These are phyloP conservation scores for Horisme vitalbata DNA, from an alignment of 2,888 invertebrate species.

Conservation along the genomic window DNA sequence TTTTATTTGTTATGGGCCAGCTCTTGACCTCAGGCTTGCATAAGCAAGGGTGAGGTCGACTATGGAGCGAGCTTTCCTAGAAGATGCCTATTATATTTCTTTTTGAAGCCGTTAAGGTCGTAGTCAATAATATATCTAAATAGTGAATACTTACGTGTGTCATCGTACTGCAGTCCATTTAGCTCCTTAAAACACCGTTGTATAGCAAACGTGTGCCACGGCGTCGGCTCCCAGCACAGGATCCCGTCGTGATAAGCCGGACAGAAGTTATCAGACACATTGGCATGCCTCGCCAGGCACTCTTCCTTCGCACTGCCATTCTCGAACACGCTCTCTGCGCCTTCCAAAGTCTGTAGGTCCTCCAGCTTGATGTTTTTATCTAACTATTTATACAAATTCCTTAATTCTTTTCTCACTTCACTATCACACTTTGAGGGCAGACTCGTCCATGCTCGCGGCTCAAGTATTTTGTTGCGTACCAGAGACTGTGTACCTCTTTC, in stretches of 20 bases:
- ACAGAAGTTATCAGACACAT: slow-evolving; percentile 74
- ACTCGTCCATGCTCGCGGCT: slow-evolving; percentile 47
- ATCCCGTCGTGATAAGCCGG: slow-evolving; percentile 88
- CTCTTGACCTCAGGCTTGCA: no score
- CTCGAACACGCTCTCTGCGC: slow-evolving; percentile 59
- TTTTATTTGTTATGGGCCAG: no score
- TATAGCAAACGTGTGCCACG: slow-evolving; percentile 85
- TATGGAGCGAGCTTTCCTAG: no score
- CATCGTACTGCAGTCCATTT: slow-evolving; percentile 90
- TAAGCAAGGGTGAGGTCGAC: no score
- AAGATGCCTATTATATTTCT: no score
- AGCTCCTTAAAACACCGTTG: slow-evolving; percentile 91
- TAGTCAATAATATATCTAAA: no score
- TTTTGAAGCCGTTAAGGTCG: no score
- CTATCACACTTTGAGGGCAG: slow-evolving; percentile 41
- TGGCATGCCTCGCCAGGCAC: slow-evolving; percentile 59
- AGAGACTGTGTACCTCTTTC: slow-evolving; percentile 65
- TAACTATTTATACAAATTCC: slow-evolving; percentile 35
- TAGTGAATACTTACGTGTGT: slow-evolving; percentile 87
- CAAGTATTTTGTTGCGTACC: slow-evolving; percentile 53
- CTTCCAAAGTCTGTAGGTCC: slow-evolving; percentile 71
- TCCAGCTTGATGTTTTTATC: slow-evolving; percentile 68
- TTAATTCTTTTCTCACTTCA: slow-evolving; percentile 39
- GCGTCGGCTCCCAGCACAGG: slow-evolving; percentile 93
- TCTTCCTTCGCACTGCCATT: slow-evolving; percentile 66